Conservation (phyloP, 2,797 vertebrate genomes). For the Ctenosaura bakeri region DNA sequence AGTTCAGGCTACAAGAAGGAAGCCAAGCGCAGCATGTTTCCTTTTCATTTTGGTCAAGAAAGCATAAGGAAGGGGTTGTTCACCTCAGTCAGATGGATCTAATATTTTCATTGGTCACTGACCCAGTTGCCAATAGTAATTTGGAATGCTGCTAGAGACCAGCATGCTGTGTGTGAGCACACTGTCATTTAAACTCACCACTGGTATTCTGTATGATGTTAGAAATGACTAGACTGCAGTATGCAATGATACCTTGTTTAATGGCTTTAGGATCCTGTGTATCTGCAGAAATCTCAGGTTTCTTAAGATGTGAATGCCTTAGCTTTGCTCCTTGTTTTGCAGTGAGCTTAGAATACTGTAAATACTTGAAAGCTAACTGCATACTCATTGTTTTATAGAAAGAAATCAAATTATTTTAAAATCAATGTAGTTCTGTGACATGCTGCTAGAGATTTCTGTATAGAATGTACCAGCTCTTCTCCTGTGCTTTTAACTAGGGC, state of each 20-base stretch:
- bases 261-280: not conserved
- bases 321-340: not conserved
- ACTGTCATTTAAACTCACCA: not conserved
- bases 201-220: not conserved
- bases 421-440: not conserved
- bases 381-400: not conserved
- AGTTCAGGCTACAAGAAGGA: not conserved
- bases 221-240: not conserved
- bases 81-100: not conserved
- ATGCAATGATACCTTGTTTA: not conserved
- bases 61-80: not conserved
- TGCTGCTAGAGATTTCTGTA: not conserved
- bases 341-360: not conserved
- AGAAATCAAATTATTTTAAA: not conserved
- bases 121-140: not conserved
- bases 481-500: not conserved
- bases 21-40: not conserved
- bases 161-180: not conserved
- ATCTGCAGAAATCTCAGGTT: not conserved
- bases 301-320: not conserved
- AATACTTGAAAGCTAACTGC: not conserved
- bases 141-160: not conserved
- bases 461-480: not conserved
- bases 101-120: not conserved
- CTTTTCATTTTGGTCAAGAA: slow-evolving; percentile 17